Base-by-base conservation (phyloP, 2,113 vertebrate genomes). In the Dromaius novaehollandiae region DNA sequence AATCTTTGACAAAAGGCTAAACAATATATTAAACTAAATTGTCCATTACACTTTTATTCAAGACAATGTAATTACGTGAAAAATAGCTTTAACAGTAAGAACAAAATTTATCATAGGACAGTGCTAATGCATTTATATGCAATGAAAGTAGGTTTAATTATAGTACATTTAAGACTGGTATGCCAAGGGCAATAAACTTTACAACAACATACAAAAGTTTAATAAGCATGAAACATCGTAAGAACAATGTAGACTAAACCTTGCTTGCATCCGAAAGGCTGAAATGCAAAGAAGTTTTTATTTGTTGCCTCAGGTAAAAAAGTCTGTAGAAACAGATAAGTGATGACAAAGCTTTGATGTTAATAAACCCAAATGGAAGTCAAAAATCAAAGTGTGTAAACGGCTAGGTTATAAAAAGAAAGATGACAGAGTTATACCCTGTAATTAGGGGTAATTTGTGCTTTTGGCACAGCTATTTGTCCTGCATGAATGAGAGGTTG, bases 261-360 rank as follows among this genome's bases (percentile, higher is more conserved):
- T 96, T 97, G 95, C 81, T 93, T 95, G 89, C 91, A 96, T 95
- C 92, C 44, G 20, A 97, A 95, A 97, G 96, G 95, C 95, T 98
- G 97, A 97, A 98, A 98, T 97, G 96, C 84, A 96, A 94, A 97
- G 94, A 97, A 82, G 84, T 94, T 98, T 97, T 98, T 98, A 97
- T 96, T 98, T 96, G 96, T 96, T 97, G 97, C 98, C 98, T 95
- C 86, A 75, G 97, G 98, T 98, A 53, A 96, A 98, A 97, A 98
- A 97, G 95, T 98, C 93, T 98, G 91, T 94, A 93, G 97, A 97
- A 98, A 98, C 94, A 98, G 97, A 90, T 98, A 98, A 98, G 96
- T 97, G 97, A 98, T 98, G 98, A 98, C 97, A 98, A 98, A 98
- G 97, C 98, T 99, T 98, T 98, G 98, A 98, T 98, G 98, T 98